Conservation (phyloP, 23 tunicate species). For the Phallusia fumigata region DNA sequence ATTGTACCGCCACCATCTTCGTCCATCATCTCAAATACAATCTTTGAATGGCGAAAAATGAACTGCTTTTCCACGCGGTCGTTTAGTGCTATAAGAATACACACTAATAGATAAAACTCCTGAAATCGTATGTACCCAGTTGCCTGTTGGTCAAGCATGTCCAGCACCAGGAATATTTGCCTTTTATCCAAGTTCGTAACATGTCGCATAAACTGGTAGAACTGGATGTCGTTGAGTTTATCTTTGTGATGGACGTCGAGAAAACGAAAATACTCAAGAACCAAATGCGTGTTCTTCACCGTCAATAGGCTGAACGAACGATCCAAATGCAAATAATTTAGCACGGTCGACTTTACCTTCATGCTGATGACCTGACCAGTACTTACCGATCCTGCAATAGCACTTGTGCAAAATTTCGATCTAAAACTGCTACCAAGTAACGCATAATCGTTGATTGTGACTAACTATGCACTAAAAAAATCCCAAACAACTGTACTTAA, state of each 20-base stretch:
- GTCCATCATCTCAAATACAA: conserved; percentile 97
- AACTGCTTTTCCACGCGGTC: conserved; percentile 89
- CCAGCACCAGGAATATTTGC: conserved; percentile 66
- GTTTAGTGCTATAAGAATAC: conserved; percentile 86
- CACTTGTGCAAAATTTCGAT: too few species aligned
- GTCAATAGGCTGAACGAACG: conserved; percentile 89
- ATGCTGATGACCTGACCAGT: conserved; percentile 21
- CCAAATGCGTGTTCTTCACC: conserved; percentile 65
- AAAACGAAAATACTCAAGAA: conserved; percentile 67
- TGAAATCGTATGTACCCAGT: conserved; percentile 85
- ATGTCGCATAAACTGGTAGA: conserved; percentile 73
- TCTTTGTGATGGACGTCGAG: conserved; percentile 81
- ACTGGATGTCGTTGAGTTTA: conserved; percentile 80
- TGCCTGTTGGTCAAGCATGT: conserved; percentile 84
- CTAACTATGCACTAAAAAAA: too few species aligned
- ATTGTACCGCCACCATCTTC: conserved; percentile 97
- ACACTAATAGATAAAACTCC: conserved; percentile 71
- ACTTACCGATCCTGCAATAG: too few species aligned
- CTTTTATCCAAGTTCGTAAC: conserved; percentile 72
- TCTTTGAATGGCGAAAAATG: conserved; percentile 88
- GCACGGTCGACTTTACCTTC: conserved; percentile 72
- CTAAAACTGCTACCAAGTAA: too few species aligned
- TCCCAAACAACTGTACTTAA: too few species aligned
- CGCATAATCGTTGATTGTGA: too few species aligned
- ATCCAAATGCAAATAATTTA: conserved; percentile 72